Evolutionary conservation across 2,113 vertebrate species (phyloP), one percentile per base, ranked within the genome.

Genomic region (Salminus brasiliensis): DNA sequence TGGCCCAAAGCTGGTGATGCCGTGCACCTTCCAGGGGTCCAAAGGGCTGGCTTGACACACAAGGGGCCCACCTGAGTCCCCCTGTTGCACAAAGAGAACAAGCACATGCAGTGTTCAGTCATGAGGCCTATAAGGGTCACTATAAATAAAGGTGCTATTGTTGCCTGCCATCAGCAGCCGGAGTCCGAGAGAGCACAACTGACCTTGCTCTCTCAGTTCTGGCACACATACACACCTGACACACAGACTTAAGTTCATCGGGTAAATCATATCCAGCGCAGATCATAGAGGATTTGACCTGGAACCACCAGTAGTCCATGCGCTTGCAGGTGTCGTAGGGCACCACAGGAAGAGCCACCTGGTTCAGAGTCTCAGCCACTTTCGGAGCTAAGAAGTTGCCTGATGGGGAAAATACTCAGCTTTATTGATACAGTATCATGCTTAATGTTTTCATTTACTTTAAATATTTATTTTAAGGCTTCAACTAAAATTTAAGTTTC

Each of bases 231-330:
- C 67, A 60, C 85, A 92, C 92, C 91, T 93, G 91, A 75, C 91
- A 93, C 70, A 93, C 92, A 55, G 91, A 91, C 85, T 93, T 88
- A 80, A 94, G 91, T 82, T 94, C 91, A 66, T 95, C 93, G 18
- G 92, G 93, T 27, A 87, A 84, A 1, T 83, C 91, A 74, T 92
- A 93, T 62, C 93, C 92, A 30, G 91, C 91, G 79, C 93, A 94
- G 86, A 94, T 92, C 93, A 94, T 93, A n/a, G 91, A 92, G 9
- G 85, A 63, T 84, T 93, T 94, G 67, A 94, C 89, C 84, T 94
- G 92, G 84, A 94, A 93, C 93, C 94, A 94, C 92, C 93, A 94
- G 82, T 93, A 92, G 76, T 94, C 91, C 86, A 91, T 91, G 77
- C 86, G 86, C 71, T 91, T 93, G 83, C 92, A 94, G 25, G 89